Evolutionary conservation across 2,797 vertebrate species (phyloP).

Genomic region (Anabacerthia variegaticeps): DNA sequence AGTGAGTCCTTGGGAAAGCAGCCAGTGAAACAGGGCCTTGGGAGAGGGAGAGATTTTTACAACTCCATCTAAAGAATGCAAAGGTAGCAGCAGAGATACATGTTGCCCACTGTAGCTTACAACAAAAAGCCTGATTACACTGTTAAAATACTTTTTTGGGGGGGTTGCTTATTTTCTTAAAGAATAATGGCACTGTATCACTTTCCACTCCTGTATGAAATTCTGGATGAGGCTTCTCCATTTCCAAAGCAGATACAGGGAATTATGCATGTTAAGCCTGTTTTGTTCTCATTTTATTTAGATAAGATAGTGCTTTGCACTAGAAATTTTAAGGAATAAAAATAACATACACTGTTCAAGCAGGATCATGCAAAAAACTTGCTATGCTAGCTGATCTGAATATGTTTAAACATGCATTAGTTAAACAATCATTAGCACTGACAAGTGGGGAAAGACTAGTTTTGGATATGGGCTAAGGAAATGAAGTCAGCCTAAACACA

Average conservation of each 20-base stretch:
- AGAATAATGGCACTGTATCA: background rate
- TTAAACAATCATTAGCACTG: background rate
- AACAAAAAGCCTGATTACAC: background rate
- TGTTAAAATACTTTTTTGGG: background rate
- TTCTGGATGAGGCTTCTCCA: background rate
- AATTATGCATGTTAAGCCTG: background rate
- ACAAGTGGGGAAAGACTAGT: background rate
- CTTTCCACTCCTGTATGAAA: background rate
- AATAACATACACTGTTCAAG: background rate
- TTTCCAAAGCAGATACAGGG: background rate
- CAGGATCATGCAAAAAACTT: background rate
- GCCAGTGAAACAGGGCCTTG: background rate
- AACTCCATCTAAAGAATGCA: background rate
- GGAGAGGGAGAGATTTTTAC: background rate
- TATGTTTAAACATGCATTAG: background rate
- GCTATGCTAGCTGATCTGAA: background rate
- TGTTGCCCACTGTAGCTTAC: background rate
- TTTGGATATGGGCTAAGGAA: background rate
- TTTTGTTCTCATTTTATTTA: background rate
- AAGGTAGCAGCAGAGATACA: background rate
- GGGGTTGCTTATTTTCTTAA: background rate
- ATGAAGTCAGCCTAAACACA: background rate
- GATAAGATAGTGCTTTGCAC: background rate
- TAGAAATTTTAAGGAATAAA: background rate
- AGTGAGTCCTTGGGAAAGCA: slow-evolving; percentile 17